A percentile compares a stretch with the other conserved stretches of the same genome.
Conservation (phyloP, 2,113 vertebrate genomes). For the Vireo altiloquus region DNA sequence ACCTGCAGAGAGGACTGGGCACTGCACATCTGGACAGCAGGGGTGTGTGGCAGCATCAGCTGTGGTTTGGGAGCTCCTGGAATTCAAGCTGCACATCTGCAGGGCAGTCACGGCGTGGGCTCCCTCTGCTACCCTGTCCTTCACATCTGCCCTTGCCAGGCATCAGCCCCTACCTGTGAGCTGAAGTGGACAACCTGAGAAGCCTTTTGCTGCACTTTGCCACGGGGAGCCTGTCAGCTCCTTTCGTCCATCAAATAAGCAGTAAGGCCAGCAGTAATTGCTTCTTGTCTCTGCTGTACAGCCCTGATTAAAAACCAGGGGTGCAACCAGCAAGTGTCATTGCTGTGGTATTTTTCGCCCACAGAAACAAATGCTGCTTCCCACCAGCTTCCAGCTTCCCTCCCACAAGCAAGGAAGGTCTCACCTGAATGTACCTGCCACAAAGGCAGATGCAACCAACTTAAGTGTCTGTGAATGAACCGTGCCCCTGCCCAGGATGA, state of each 20-base stretch:
- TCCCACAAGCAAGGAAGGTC: neutral
- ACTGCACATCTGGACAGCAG: rapidly evolving
- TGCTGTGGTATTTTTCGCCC: neutral
- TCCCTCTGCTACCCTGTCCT: rapidly evolving
- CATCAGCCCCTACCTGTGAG: neutral
- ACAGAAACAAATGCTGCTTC: neutral
- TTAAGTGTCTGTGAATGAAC: neutral
- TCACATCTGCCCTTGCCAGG: neutral
- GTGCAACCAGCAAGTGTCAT: neutral
- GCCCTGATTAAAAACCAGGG: neutral
- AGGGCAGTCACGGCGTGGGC: rapidly evolving
- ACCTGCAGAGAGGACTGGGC: neutral
- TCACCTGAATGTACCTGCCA: neutral
- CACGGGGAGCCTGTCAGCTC: neutral
- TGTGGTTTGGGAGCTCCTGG: neutral
- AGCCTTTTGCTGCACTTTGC: neutral
- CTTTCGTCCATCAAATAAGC: neutral
- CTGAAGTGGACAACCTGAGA: neutral
- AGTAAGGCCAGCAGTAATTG: neutral
- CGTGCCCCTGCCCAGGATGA: neutral
- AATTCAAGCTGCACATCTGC: neutral
- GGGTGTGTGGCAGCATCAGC: neutral
- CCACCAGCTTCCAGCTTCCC: neutral
- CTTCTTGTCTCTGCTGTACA: neutral
- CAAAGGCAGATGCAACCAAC: neutral